These are phyloP conservation scores for Ectropis crepuscularia DNA, from an alignment of 2,888 invertebrate species.

Conservation along the genomic window DNA sequence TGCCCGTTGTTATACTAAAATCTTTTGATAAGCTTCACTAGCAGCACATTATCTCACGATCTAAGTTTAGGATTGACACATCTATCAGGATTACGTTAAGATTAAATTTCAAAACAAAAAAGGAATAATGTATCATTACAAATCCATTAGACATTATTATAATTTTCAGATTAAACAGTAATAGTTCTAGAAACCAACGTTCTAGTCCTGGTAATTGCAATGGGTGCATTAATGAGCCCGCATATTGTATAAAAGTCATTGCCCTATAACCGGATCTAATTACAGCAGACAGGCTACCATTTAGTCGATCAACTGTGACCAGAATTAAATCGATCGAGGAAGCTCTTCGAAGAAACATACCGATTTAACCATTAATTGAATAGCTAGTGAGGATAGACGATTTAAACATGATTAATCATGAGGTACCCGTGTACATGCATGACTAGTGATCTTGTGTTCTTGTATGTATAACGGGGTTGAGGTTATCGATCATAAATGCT, in stretches of 20 bases:
- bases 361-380: slow-evolving; percentile 29
- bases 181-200: slow-evolving; percentile 11
- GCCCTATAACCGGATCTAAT: slow-evolving; percentile 57
- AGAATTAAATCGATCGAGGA: slow-evolving; percentile 38
- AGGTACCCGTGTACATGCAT: slow-evolving; percentile 1
- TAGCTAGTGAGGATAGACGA: slow-evolving; percentile 26
- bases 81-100: slow-evolving; percentile 2
- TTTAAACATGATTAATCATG: slow-evolving; percentile 12
- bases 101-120: slow-evolving; percentile 1
- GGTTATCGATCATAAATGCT: slow-evolving; percentile 16
- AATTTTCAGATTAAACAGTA: slow-evolving; percentile 21
- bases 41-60: slow-evolving; percentile 28
- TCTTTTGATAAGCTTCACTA: slow-evolving; percentile 13
- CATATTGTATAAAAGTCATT: slow-evolving; percentile 58
- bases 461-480: slow-evolving; percentile 18
- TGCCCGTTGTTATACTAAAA: slow-evolving; percentile 18
- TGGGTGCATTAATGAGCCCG: slow-evolving; percentile 69
- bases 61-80: background rate
- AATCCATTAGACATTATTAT: slow-evolving; percentile 20
- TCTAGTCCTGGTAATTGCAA: slow-evolving; percentile 49
- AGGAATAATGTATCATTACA: slow-evolving; percentile 6
- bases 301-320: slow-evolving; percentile 42
- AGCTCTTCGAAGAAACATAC: slow-evolving; percentile 30
- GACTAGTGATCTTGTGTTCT: background rate
- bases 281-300: slow-evolving; percentile 41